Evolutionary conservation across 2,888 invertebrate species (phyloP).

Genomic region (Cephonodes hylas): DNA sequence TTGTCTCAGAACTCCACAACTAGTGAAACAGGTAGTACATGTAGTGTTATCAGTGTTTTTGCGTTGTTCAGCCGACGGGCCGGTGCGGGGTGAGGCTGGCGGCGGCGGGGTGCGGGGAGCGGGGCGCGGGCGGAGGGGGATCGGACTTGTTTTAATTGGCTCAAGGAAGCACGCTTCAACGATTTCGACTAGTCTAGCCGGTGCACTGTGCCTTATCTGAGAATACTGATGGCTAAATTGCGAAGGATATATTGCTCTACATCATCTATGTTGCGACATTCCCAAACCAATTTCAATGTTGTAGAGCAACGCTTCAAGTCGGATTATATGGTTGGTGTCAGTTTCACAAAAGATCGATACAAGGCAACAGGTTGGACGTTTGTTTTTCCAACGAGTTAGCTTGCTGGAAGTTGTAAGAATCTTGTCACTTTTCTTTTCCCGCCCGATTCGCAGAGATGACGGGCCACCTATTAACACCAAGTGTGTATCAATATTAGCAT

Average conservation of each 20-base stretch:
- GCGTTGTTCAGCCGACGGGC: constrained; percentile 27
- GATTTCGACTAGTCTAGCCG: constrained; percentile 39
- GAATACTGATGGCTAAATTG: constrained; percentile 14
- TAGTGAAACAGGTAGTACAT: constrained; percentile 23
- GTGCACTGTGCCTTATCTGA: constrained; percentile 13
- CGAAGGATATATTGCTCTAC: constrained; percentile 4
- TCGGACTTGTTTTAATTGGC: constrained; percentile 62
- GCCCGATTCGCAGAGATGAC: no score
- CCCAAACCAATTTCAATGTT: background rate
- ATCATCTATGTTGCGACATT: constrained; percentile 2
- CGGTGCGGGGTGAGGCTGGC: constrained; percentile 13
- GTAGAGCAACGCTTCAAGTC: no score
- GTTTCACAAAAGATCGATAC: no score
- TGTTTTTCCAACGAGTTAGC: no score
- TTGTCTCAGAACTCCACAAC: background rate
- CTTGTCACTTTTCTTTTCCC: no score
- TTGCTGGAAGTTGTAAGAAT: no score
- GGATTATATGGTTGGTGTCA: no score
- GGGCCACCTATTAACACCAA: no score
- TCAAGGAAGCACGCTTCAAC: constrained; percentile 69
- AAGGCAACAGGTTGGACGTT: no score
- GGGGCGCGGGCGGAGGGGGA: constrained; percentile 21
- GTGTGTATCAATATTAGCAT: no score
- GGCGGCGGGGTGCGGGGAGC: constrained; percentile 13
- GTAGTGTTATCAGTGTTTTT: constrained; percentile 47